These are phyloP conservation scores for Parauchenoglanis ngamensis DNA, from an alignment of 2,797 vertebrate genomes.

Conservation along the genomic window DNA sequence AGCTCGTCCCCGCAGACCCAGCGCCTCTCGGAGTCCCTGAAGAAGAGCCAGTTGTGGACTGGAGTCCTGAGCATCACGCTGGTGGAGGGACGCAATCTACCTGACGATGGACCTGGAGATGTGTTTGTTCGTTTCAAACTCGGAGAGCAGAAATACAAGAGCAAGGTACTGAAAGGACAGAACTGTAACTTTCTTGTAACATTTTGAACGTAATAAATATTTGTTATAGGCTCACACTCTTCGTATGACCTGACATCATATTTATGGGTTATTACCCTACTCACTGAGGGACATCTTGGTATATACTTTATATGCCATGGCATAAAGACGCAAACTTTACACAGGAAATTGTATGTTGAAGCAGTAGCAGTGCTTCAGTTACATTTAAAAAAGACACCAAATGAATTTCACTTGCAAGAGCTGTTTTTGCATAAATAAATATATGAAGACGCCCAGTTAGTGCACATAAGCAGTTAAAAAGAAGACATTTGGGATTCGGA, in stretches of 20 bases:
- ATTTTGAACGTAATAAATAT: background rate
- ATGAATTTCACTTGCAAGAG: background rate
- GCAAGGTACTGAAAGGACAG: conserved; percentile 79
- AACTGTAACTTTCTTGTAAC: background rate
- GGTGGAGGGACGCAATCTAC: conserved; percentile 83
- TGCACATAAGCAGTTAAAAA: background rate
- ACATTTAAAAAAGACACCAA: background rate
- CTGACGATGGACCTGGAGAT: conserved; percentile 73
- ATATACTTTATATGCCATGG: background rate
- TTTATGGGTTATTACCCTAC: background rate
- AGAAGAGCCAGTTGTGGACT: conserved; percentile 90
- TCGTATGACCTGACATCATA: background rate
- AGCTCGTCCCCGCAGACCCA: conserved; percentile 48
- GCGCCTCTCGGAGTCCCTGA: conserved; percentile 76
- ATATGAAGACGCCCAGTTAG: too few relatives aligned
- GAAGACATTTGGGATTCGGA: background rate
- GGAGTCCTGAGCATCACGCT: conserved; percentile 85
- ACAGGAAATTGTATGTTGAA: background rate
- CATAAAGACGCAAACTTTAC: background rate
- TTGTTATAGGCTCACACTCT: background rate
- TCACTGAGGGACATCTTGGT: background rate
- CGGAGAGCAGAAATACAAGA: conserved; percentile 90
- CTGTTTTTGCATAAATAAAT: background rate
- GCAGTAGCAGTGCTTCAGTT: background rate
- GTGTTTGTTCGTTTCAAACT: conserved; percentile 87